A percentile compares a stretch with the other conserved stretches of the same genome.
These are phyloP conservation scores for Phymastichus coffea DNA, from an alignment of 1,140 invertebrate species.

Conservation along the genomic window DNA sequence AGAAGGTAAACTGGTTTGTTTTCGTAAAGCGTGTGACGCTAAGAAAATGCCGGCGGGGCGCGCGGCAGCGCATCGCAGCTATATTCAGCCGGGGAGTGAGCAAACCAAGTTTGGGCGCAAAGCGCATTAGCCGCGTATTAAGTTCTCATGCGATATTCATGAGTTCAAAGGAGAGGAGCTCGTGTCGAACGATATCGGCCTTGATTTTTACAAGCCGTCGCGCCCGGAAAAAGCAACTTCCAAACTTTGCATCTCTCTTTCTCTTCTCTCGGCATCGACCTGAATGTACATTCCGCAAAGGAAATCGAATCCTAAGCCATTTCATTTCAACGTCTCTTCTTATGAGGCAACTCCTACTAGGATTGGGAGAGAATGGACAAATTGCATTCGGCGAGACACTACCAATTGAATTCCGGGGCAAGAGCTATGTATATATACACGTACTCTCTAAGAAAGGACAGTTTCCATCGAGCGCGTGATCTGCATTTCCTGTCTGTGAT, in stretches of 20 bases:
- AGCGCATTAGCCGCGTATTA: conserved; percentile 20
- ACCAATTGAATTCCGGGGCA: conserved; percentile 2
- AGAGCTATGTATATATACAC: background rate
- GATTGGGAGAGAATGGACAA: background rate
- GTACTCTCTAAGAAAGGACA: conserved; percentile 23
- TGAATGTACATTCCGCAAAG: too few species aligned
- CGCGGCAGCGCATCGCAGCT: too few species aligned
- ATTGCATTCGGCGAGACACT: background rate
- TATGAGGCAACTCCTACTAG: background rate
- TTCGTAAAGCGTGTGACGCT: too few species aligned
- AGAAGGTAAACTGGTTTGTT: too few species aligned
- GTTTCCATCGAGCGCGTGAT: conserved; percentile 27
- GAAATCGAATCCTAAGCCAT: too few species aligned
- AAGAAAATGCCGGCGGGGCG: too few species aligned
- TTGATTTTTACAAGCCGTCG: background rate
- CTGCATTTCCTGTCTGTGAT: too few species aligned
- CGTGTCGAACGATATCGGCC: background rate
- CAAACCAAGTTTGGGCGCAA: too few species aligned
- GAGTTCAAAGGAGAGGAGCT: too few species aligned
- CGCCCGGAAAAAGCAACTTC: background rate
- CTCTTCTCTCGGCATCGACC: too few species aligned
- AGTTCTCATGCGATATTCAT: conserved; percentile 17
- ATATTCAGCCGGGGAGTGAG: too few species aligned
- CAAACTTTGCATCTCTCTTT: background rate
- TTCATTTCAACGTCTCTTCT: background rate